Percentiles rank a stretch among this genome's conserved stretches.
Conservation (phyloP, 2,888 invertebrate species). For the Nephrotoma appendiculata region DNA sequence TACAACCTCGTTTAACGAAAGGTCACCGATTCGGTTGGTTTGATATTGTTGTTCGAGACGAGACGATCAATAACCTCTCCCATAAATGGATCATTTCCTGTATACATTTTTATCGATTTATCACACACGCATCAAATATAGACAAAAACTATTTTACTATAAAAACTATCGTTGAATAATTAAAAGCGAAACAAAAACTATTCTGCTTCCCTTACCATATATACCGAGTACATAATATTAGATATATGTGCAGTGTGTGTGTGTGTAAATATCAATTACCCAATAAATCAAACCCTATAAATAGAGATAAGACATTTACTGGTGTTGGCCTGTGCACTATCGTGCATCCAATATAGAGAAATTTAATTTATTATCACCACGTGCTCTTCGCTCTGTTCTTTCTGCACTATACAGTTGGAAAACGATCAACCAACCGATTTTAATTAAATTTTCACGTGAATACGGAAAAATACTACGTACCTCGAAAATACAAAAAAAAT, state of each 20-base stretch:
- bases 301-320: not conserved
- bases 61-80: not conserved
- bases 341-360: not conserved
- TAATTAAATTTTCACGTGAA: not conserved
- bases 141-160: not conserved
- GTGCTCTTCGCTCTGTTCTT: not conserved
- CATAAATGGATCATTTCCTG: not conserved
- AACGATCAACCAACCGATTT: not conserved
- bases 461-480: not conserved
- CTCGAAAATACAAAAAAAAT: not conserved
- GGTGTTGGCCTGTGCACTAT: not conserved
- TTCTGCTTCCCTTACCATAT: not conserved
- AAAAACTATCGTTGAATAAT: not conserved
- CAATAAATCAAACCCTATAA: not conserved
- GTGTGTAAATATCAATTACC: not conserved
- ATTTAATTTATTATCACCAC: not conserved
- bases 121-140: too few relatives aligned
- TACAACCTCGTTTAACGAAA: not conserved
- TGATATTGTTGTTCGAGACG: not conserved
- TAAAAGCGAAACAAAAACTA: not conserved
- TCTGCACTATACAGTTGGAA: not conserved
- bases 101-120: not conserved
- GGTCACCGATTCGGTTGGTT: not conserved
- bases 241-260: not conserved
- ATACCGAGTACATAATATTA: not conserved